Evolutionary conservation across 2,797 vertebrate species (phyloP), one percentile per base, ranked within the genome.

Genomic region (Enteromius fasciolatus): DNA sequence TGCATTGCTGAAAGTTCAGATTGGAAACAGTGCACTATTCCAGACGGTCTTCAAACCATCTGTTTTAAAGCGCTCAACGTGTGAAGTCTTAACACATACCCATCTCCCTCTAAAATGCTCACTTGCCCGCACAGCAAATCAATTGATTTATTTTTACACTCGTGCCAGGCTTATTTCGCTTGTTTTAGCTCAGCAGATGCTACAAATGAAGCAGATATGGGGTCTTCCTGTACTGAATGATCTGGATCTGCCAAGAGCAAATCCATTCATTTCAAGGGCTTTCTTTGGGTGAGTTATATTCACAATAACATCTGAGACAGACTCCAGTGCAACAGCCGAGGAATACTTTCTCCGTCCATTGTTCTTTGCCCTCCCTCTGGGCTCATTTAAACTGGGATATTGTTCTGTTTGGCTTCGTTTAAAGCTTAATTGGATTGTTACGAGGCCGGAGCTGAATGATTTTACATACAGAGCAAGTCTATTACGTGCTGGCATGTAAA

Each of bases 401-500:
- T 81, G 75, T 82, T 84, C 33, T 67, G 75, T 88, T 85, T 86
- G 75, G 66, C 81, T 54, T 84, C 48, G 15, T 88, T 84, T 85
- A 83, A 78, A 75, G 50, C 80, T 81, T 85, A 86, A 86, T 84
- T 88, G 84, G 85, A 81, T 88, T 88, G 80, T 88, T 90, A 80
- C 76, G 68, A 74, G 81, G 74, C 75, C 84, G 83, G 87, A 86
- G 74, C 74, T 86, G 86, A 88, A 39, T 86, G 87, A 87, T 92
- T 90, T 86, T 57, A 75, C 87, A 78, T 66, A 89, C 79, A 88
- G 68, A 64, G 78, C 86, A 50, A 69, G 86, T 88, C 88, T 86
- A 87, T 87, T 87, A 87, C 18, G 23, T 87, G 89, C 89, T 84
- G 85, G 84, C 39, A 87, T 89, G 85, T 88, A 89, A 89, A 89